A percentile compares a stretch with the other conserved stretches of the same genome.
Conservation (phyloP, 2,113 vertebrate species). For the Mormyrus lacerda region DNA sequence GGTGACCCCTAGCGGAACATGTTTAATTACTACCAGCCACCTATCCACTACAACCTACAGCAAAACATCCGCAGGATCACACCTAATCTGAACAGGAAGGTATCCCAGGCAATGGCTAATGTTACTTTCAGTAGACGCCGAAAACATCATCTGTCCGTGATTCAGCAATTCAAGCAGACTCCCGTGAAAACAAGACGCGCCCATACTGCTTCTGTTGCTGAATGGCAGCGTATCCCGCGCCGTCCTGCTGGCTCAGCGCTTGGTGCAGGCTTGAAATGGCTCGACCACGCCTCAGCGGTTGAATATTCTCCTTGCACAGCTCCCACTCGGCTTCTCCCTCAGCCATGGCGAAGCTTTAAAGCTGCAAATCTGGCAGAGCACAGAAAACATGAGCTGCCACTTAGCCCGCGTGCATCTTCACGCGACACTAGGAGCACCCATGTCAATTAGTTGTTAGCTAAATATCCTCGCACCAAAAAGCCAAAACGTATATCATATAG, state of each 20-base stretch:
- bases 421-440: background rate
- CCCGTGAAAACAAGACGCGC: background rate
- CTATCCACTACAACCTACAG: background rate
- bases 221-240: slow-evolving; percentile 53
- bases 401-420: background rate
- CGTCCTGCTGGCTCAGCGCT: slow-evolving; percentile 73
- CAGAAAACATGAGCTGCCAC: background rate
- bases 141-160: background rate
- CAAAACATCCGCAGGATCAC: background rate
- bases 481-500: background rate
- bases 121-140: background rate
- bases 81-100: background rate
- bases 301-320: slow-evolving; percentile 92
- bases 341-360: slow-evolving; percentile 52
- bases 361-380: background rate
- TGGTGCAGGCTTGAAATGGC: slow-evolving; percentile 72
- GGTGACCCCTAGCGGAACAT: background rate
- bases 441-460: background rate
- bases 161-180: background rate
- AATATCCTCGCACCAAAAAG: background rate
- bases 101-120: background rate
- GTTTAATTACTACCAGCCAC: background rate
- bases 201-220: slow-evolving; percentile 79
- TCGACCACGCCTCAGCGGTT: slow-evolving; percentile 78
- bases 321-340: slow-evolving; percentile 83